These are phyloP conservation scores for Elanoides forficatus DNA, from an alignment of 2,113 vertebrate genomes.

Conservation along the genomic window DNA sequence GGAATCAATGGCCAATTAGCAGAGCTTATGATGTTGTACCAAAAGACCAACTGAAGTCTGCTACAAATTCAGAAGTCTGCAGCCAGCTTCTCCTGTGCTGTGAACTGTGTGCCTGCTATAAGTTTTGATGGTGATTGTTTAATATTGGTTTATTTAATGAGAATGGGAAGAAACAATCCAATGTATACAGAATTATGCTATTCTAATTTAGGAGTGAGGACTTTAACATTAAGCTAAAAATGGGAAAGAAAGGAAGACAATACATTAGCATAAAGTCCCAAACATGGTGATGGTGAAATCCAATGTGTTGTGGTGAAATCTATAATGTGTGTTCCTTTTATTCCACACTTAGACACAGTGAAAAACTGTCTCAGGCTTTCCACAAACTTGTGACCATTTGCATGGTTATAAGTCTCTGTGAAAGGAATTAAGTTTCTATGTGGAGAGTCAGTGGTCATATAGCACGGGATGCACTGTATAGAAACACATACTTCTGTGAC, in stretches of 20 bases:
- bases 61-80: neutral
- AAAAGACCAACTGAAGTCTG: neutral
- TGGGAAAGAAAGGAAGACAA: neutral
- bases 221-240: neutral
- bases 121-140: neutral
- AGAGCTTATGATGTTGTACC: neutral
- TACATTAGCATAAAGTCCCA: neutral
- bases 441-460: accelerated
- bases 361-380: neutral
- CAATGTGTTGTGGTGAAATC: neutral
- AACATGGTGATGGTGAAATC: neutral
- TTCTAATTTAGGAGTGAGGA: neutral
- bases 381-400: neutral
- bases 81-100: neutral
- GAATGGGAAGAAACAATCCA: neutral
- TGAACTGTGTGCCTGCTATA: neutral
- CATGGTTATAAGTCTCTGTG: accelerated
- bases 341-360: neutral
- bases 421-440: neutral
- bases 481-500: neutral
- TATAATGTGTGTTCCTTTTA: neutral
- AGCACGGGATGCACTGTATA: neutral
- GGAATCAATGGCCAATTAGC: neutral
- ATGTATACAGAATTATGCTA: neutral
- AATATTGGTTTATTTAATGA: neutral